A percentile compares a stretch with the other conserved stretches of the same genome.
Conservation (phyloP, 1,140 invertebrate species). For the Trachymyrmex cornetzi region DNA sequence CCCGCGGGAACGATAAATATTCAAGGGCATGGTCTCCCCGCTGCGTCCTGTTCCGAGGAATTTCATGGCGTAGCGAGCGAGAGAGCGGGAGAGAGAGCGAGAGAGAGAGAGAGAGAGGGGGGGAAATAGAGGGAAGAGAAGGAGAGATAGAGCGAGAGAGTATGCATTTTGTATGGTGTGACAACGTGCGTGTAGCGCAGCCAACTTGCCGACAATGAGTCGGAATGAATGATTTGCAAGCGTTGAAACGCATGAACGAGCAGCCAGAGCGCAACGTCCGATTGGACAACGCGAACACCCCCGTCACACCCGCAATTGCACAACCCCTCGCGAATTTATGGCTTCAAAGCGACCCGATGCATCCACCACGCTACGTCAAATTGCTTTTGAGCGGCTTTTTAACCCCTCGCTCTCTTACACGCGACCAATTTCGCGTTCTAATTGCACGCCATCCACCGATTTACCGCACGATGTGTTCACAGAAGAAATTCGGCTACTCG, state of each 20-base stretch:
- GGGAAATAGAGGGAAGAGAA: neutral
- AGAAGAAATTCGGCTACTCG: constrained; percentile 6
- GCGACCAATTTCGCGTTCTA: constrained; percentile 68
- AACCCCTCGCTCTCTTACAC: constrained; percentile 46
- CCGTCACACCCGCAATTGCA: constrained; percentile 65
- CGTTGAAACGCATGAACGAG: constrained; percentile 80
- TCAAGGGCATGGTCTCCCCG: constrained; percentile 66
- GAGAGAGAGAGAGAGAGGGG: neutral
- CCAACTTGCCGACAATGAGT: constrained; percentile 76
- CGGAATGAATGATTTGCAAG: constrained; percentile 80
- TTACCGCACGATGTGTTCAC: constrained; percentile 1
- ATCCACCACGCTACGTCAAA: constrained; percentile 73
- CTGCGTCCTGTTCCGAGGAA: constrained; percentile 65
- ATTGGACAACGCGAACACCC: constrained; percentile 67
- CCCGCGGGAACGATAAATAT: constrained; percentile 75
- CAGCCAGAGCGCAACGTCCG: constrained; percentile 76
- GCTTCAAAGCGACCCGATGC: constrained; percentile 73
- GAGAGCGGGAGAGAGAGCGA: neutral
- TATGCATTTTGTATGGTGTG: constrained; percentile 61
- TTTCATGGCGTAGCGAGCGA: constrained; percentile 51
- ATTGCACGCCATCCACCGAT: constrained; percentile 60
- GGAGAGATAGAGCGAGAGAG: neutral
- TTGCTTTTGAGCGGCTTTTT: constrained; percentile 77
- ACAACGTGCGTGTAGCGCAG: constrained; percentile 68
- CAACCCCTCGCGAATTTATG: constrained; percentile 73